Conservation (phyloP, 2,113 vertebrate genomes). For the Crotalus horridus region DNA sequence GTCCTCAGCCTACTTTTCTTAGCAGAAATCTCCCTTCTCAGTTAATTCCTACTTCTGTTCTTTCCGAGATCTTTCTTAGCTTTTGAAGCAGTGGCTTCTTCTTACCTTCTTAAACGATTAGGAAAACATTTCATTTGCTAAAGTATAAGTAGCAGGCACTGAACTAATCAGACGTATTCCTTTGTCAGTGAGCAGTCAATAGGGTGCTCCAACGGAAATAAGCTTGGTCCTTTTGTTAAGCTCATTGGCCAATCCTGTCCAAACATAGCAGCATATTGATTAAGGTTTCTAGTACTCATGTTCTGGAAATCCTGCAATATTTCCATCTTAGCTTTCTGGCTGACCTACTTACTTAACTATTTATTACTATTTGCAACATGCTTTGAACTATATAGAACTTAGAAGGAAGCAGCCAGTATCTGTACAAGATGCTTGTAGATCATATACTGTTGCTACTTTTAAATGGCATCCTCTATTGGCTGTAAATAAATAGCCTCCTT, state of each 20-base stretch:
- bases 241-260: not conserved
- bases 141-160: not conserved
- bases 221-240: not conserved
- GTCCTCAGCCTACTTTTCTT: not conserved
- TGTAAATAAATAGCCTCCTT: too few relatives aligned
- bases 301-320: not conserved
- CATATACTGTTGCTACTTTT: not conserved
- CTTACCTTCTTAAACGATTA: not conserved
- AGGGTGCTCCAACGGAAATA: not conserved
- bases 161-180: not conserved
- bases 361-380: not conserved
- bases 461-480: not conserved
- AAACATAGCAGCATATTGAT: not conserved
- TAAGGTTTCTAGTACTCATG: not conserved
- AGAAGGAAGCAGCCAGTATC: not conserved
- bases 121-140: not conserved
- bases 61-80: not conserved
- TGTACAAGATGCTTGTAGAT: not conserved
- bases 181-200: not conserved
- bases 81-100: not conserved
- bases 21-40: not conserved
- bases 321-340: not conserved
- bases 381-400: not conserved
- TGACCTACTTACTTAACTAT: not conserved
- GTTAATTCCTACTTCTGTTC: not conserved